These are phyloP conservation scores for Malacoraja senta DNA, from an alignment of 2,797 vertebrate species.

Conservation along the genomic window DNA sequence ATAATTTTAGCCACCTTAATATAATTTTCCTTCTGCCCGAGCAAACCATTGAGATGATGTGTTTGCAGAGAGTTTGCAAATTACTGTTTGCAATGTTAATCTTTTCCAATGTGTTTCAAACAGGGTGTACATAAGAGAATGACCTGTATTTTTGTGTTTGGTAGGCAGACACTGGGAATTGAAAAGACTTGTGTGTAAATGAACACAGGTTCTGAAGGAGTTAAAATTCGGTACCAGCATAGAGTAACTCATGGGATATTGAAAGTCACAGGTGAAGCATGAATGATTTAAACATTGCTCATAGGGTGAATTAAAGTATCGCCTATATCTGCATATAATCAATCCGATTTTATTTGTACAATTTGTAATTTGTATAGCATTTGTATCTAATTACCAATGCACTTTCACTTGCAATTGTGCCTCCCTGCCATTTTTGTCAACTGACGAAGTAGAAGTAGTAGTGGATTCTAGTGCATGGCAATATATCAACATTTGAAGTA, in stretches of 20 bases:
- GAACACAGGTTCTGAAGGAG: not conserved
- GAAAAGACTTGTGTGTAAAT: not conserved
- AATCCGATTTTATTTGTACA: not conserved
- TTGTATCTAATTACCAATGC: not conserved
- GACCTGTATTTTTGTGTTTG: not conserved
- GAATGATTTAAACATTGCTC: not conserved
- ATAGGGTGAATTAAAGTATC: not conserved
- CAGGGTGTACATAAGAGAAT: not conserved
- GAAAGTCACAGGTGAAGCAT: not conserved
- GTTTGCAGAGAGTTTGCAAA: not conserved
- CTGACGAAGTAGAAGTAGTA: not conserved
- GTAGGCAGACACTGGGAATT: not conserved
- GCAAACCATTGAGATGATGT: not conserved
- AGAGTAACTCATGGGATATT: not conserved
- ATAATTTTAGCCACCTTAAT: not conserved
- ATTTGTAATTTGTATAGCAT: not conserved
- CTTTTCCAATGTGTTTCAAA: not conserved
- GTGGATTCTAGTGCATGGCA: not conserved
- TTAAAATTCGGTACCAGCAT: not conserved
- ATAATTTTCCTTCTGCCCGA: not conserved
- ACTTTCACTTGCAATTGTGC: not conserved
- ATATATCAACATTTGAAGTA: not conserved
- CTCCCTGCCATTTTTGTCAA: constrained; percentile 17
- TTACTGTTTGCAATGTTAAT: not conserved
- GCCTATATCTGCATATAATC: not conserved